Evolutionary conservation across 2,797 vertebrate species (phyloP), one percentile per base, ranked within the genome.

Genomic region (Sarcoramphus papa): DNA sequence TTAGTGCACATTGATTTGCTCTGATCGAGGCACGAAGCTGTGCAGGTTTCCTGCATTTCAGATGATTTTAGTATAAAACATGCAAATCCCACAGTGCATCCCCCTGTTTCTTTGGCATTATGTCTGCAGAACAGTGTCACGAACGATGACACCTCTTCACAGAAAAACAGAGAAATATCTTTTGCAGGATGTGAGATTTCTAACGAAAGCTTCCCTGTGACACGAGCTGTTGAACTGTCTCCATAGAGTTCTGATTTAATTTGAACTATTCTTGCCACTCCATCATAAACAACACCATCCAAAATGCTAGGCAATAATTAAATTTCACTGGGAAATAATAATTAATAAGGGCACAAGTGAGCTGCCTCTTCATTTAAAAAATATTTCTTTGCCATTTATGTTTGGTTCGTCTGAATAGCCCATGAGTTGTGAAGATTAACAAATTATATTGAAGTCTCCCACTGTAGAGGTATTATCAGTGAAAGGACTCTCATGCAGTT

Each of bases 321-420:
- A 77, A 93, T 96, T 96, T 96, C 63, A 35, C 67, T 23, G 65
- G 78, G 79, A 68, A 94, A 57, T 94, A 78, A 78, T 96, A 76
- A 96, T 96, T 97, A 97, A 78, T 80, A 90, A 95, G 41, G 51
- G 47, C 92, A 53, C 25, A 76, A 96, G 64, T 43, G 37, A 97
- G 68, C 43, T 89, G 90, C 77, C 53, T 56, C 92, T 96, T 65
- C 77, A 41, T 95, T 96, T 87, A 89, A 95, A 96, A 95, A 93
- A 90, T 91, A 94, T 77, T 88, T 92, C 72, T 86, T 59, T 77
- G 86, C 23, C 50, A 90, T 96, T 92, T 85, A 60, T 83, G 72
- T 90, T 88, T 35, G 30, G 31, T 51, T 40, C 10, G 1, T 75
- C 30, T 54, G 74, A 92, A 73, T 68, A 87, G 50, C 88, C 60